These are phyloP conservation scores for Fratercula arctica DNA, from an alignment of 2,797 vertebrate genomes.

Conservation along the genomic window DNA sequence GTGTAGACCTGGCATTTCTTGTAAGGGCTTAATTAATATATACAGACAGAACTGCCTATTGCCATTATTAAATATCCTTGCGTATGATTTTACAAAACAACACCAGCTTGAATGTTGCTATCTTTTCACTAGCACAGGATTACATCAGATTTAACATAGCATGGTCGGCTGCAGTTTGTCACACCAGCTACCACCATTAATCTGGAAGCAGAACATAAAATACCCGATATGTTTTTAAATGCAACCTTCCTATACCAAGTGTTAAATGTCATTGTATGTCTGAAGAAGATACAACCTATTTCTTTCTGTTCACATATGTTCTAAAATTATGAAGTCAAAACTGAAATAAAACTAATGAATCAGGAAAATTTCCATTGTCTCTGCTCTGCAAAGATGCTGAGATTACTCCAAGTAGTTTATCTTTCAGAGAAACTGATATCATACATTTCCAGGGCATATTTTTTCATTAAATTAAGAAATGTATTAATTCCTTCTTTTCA, in stretches of 20 bases:
- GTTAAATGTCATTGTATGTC: background rate
- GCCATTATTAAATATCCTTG: background rate
- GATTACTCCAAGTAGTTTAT: background rate
- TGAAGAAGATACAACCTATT: background rate
- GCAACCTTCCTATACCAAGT: accelerated
- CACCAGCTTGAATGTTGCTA: background rate
- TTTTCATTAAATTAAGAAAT: background rate
- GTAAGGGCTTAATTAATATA: background rate
- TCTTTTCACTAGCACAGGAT: background rate
- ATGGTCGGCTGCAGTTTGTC: background rate
- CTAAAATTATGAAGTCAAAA: background rate
- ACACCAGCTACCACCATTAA: background rate
- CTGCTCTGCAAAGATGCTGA: background rate
- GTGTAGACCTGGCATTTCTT: background rate
- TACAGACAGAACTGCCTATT: background rate
- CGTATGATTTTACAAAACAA: background rate
- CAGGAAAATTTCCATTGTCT: background rate
- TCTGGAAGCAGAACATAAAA: background rate
- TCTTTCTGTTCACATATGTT: background rate
- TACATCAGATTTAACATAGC: background rate
- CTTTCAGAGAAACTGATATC: background rate
- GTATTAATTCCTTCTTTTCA: background rate
- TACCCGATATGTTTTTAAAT: background rate
- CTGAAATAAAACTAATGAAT: background rate
- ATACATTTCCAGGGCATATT: background rate